phyloP scores from a whole-genome alignment of 2,797 vertebrate genomes.

The Sorex maritimensis region DNA sequence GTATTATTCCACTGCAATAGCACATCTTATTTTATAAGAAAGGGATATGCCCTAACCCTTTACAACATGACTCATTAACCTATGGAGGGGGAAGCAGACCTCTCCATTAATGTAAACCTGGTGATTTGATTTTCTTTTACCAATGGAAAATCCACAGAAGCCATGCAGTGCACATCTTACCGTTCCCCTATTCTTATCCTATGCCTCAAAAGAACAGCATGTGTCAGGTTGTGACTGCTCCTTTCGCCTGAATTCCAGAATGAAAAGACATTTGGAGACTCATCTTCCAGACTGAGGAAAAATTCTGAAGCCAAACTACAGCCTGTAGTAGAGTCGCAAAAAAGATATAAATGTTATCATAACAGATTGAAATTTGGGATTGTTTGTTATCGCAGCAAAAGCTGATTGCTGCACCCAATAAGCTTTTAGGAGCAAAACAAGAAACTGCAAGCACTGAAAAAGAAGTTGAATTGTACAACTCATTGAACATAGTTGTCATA shows the following conservation, averaged over 20 bases:
- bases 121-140: background rate
- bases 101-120: background rate
- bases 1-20: background rate
- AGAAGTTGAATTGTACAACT: slow-evolving; percentile 17
- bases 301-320: background rate
- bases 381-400: slow-evolving; percentile 27
- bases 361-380: background rate
- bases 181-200: background rate
- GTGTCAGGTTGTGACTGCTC: background rate
- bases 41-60: background rate
- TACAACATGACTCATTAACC: background rate
- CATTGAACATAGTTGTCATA: background rate
- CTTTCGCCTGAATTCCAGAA: background rate
- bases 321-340: background rate
- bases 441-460: slow-evolving; percentile 28
- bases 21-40: background rate
- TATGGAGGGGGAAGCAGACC: too few species aligned
- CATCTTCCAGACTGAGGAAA: background rate
- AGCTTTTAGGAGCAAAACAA: slow-evolving; percentile 30
- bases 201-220: background rate
- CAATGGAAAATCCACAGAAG: background rate
- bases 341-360: background rate
- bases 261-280: background rate
- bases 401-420: background rate
- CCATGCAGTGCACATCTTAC: background rate